Evolutionary conservation across 23 tunicate species (phyloP), one percentile per base, ranked within the genome.

Genomic region (Trididemnum clinides): DNA sequence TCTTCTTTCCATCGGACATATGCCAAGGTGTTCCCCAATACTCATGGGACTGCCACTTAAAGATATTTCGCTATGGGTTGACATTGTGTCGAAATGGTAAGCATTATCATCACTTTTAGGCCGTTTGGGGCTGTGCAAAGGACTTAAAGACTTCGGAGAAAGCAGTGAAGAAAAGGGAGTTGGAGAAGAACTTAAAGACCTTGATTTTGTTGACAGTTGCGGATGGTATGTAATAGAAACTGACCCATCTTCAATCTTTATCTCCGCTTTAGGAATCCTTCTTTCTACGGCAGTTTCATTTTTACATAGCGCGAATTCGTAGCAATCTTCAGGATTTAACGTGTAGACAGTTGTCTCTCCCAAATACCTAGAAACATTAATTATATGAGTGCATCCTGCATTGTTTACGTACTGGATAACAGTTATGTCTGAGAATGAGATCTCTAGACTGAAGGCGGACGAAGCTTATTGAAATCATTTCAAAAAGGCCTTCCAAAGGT

Each of bases 321-420:
- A 73, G 37, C 92, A 88, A 39, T 73, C 86, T 33, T 82, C 85
- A 3, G 92, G 92, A 33, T 78, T 70, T 25, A 88, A 28, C 22
- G 92, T 88, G 50, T 88, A 88, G 10, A 88, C 85, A 0, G 87
- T 82, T 39, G 77, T 72, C 72, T 81, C 73, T 25, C 92, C 92
- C 33, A 88, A 51, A 72, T 69, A 88, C 34, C 92, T 88, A 63
- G 15, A 0, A 65, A 33, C 6, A 59, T n/a, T n/a, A n/a, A n/a
- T n/a, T n/a, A n/a, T n/a, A n/a, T n/a, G n/a, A n/a, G n/a, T n/a
- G n/a, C n/a, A n/a, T n/a, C n/a, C n/a, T n/a, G n/a, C n/a, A n/a
- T n/a, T n/a, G n/a, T n/a, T n/a, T n/a, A n/a, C n/a, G n/a, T n/a
- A n/a, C n/a, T n/a, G n/a, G n/a, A n/a, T n/a, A n/a, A n/a, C n/a